phyloP scores from a whole-genome alignment of 1,140 invertebrate species.

The Drosophila jambulina region DNA sequence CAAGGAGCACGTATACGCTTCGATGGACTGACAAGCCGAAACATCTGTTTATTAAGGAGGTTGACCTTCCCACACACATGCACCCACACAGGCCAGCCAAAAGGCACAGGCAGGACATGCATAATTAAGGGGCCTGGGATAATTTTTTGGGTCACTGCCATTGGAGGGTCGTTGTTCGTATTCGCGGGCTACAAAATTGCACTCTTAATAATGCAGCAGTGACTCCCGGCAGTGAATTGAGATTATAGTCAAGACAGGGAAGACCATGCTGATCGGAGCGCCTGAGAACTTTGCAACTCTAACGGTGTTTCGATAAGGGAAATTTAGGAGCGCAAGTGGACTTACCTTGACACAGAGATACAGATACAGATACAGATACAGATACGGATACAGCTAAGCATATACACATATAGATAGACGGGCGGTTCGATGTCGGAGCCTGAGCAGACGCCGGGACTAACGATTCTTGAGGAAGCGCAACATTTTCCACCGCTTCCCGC shows the following conservation, averaged over 20 bases:
- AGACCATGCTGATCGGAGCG: not conserved
- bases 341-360: constrained; percentile 73
- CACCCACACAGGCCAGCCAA: constrained; percentile 4
- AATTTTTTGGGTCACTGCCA: constrained; percentile 47
- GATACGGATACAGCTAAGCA: constrained; percentile 34
- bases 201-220: constrained; percentile 54
- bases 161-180: constrained; percentile 32
- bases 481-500: constrained; percentile 57
- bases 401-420: constrained; percentile 51
- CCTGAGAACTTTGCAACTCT: constrained; percentile 71
- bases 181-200: constrained; percentile 35
- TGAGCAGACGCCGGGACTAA: constrained; percentile 51
- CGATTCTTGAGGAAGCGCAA: constrained; percentile 75
- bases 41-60: constrained; percentile 51
- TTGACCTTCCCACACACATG: constrained; percentile 7
- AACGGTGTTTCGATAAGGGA: constrained; percentile 19
- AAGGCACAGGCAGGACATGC: constrained; percentile 7
- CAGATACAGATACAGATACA: constrained; percentile 45
- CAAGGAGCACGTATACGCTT: constrained; percentile 45
- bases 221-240: constrained; percentile 11
- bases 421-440: constrained; percentile 45
- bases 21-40: constrained; percentile 20
- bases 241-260: constrained; percentile 9
- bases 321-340: constrained; percentile 7
- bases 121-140: constrained; percentile 29